Conservation (phyloP, 2,888 invertebrate species). For the Ectemnius continuus region DNA sequence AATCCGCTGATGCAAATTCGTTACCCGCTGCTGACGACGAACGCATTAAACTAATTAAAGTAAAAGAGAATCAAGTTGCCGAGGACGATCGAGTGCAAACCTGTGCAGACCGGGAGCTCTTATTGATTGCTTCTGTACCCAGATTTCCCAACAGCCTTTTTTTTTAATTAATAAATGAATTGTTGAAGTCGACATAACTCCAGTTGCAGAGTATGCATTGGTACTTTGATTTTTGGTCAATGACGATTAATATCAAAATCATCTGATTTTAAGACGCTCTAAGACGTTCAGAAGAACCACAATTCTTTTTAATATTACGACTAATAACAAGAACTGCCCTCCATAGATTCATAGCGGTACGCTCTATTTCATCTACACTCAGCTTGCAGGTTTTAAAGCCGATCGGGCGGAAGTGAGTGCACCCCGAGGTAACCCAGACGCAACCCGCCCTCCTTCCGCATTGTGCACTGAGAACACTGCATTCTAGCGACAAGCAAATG, state of each 20-base stretch:
- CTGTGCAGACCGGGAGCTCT: no score
- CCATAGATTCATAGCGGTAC: conserved; percentile 62
- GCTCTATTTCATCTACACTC: conserved; percentile 56
- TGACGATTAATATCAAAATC: no score
- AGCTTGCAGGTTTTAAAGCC: conserved; percentile 51
- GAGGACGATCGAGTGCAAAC: conserved; percentile 38
- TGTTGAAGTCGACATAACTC: no score
- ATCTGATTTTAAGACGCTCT: no score
- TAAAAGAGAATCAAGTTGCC: conserved; percentile 54
- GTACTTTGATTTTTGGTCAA: no score
- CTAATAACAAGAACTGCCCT: conserved; percentile 62
- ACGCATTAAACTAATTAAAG: conserved; percentile 49
- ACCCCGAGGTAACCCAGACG: conserved; percentile 8
- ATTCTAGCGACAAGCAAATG: no score
- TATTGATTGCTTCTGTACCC: conserved; percentile 13
- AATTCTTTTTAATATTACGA: conserved; percentile 55
- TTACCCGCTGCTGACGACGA: conserved; percentile 31
- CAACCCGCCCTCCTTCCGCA: conserved; percentile 15
- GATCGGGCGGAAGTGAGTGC: conserved; percentile 43
- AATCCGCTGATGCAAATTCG: conserved; percentile 52
- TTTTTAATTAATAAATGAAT: no score
- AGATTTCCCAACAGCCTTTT: no score
- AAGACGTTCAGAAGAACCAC: conserved; percentile 6
- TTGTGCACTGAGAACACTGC: no score
- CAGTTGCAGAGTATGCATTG: no score